Evolutionary conservation across 2,888 invertebrate genomes (phyloP), one percentile per base, ranked within the genome.

Genomic region (Unio delphinus): DNA sequence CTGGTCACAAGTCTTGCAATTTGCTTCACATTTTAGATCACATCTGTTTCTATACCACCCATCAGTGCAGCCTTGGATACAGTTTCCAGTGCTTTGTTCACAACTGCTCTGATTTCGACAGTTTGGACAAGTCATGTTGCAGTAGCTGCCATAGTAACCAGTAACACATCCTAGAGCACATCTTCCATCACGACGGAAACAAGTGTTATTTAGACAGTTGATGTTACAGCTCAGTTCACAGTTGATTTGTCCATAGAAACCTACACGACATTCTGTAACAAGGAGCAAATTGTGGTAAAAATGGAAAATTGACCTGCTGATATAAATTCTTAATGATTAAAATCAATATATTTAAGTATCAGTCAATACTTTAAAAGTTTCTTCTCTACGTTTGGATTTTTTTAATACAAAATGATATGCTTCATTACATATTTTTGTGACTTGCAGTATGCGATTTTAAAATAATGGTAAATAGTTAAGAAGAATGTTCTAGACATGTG

Each of bases 71-170:
- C 26, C 26, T 59, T 15, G 23, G 15, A 23, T 23, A 59, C 59
- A 59, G 15, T n/a, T 23, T n/a, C 59, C 59, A 26, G n/a, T 59
- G 20, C 26, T 59, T 45, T 45, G 45, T 15, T 45, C 45, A 45
- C 45, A 45, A 45, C 45, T 45, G 45, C 45, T 45, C 15, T 15
- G 8, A 45, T 45, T 45, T 45, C 45, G 45, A 26, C 59, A 59
- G 15, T n/a, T 17, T 4, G 57, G n/a, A 55, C 76, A 76, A 7
- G 23, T 55, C 15, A 61, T 56, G 17, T 26, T 23, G 61, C 76
- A 76, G 56, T 68, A 68, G n/a, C 61, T 54, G 5, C 73, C 76
- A 56, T 62, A 68, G 23, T 69, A 68, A 20, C 76, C 76, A 17
- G 65, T 55, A 17, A 55, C 58, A 26, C 75, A 75, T 11, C 63